Evolutionary conservation across 1,140 invertebrate genomes (phyloP), one percentile per base, ranked within the genome.

Genomic region (Ceratitis capitata): DNA sequence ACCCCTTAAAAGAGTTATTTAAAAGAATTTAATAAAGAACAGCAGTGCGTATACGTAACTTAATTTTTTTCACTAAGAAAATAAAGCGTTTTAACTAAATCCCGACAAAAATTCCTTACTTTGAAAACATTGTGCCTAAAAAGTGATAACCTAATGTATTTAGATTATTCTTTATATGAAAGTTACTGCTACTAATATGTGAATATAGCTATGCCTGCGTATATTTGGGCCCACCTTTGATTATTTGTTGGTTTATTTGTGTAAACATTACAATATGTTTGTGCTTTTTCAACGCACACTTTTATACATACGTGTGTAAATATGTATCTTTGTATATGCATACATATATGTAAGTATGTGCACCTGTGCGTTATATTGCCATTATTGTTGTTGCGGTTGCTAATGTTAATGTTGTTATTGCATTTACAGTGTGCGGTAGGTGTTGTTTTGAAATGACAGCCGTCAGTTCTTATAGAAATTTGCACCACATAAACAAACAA

Each of bases 361-460:
- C n/a, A n/a, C n/a, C n/a, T n/a, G 9, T 78, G 26, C n/a, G 35
- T 14, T 35, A 23, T 78, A 39, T 39, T 42, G 19, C 23, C 2
- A 14, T 51, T 53, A 16, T 10, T 32, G 49, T 19, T 1, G 82
- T 51, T 32, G 74, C 19, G n/a, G 19, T 49, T 47, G 69, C 35
- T 45, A 47, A 16, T 74, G 32, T 74, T 45, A 14, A 19, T 49
- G 42, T 47, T 82, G 47, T 83, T 83, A 35, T 83, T 51, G 82
- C 26, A 29, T 29, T 82, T 83, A 61, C 78, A 29, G 45, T 49
- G 84, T 45, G 78, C 69, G 47, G 53, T 78, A 88, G 89, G 88
- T 89, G n/a, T n/a, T n/a, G n/a, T n/a, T n/a, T n/a, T 88, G 88
- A 90, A 89, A 88, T 90, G 89, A 90, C 89, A 90, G 89, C 89